Evolutionary conservation across 2,113 vertebrate genomes (phyloP).

Genomic region (Tichodroma muraria): DNA sequence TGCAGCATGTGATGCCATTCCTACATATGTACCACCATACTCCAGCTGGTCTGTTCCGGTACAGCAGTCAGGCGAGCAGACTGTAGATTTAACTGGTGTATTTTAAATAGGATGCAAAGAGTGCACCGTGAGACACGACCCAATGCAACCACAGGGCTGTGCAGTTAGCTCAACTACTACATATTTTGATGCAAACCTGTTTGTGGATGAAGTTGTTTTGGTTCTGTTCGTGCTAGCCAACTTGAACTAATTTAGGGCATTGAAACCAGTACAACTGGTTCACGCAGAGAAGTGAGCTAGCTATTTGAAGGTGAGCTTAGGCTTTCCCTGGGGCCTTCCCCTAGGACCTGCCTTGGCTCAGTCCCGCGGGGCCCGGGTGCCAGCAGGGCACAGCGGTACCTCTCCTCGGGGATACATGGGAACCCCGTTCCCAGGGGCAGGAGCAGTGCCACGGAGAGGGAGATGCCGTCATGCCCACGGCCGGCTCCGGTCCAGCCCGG

Average conservation of each 20-base stretch:
- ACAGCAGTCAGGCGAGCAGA: neutral
- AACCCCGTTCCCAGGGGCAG: fast-evolving
- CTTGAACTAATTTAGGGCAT: neutral
- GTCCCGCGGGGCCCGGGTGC: neutral
- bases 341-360: neutral
- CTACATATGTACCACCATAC: neutral
- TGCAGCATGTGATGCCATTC: neutral
- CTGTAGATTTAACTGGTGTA: neutral
- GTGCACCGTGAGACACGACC: neutral
- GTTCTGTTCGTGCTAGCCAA: neutral
- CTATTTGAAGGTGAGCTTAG: neutral
- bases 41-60: neutral
- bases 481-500: neutral
- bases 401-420: too few species aligned
- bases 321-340: neutral
- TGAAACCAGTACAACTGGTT: neutral
- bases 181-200: neutral
- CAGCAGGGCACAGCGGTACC: neutral
- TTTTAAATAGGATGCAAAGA: neutral
- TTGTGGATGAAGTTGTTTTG: neutral
- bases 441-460: fast-evolving
- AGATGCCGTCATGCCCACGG: too few species aligned
- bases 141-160: neutral
- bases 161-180: neutral
- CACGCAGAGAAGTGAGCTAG: neutral